phyloP scores from a whole-genome alignment of 2,888 invertebrate species.

The Drosophila ezoana region DNA sequence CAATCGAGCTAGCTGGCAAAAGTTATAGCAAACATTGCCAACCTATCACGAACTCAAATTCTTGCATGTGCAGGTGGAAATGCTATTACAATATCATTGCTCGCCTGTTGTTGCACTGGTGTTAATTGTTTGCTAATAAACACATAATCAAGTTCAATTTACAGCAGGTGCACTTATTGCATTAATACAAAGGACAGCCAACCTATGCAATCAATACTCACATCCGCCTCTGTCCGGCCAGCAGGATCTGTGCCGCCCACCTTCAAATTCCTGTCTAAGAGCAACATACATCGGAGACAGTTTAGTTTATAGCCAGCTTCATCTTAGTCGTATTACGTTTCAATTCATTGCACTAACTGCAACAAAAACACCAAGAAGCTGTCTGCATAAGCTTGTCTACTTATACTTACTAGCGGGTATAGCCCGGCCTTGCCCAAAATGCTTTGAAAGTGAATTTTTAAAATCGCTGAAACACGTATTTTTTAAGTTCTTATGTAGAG shows the following conservation, averaged over 20 bases:
- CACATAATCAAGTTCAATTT: conserved; percentile 73
- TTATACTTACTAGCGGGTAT: too few species aligned
- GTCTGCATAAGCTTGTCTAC: conserved; percentile 32
- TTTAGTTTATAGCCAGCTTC: conserved; percentile 67
- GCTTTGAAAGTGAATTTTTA: too few species aligned
- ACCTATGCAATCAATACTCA: not conserved
- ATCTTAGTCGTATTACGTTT: conserved; percentile 50
- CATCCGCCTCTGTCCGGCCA: conserved; percentile 8
- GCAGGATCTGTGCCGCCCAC: not conserved
- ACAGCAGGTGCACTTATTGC: conserved; percentile 62
- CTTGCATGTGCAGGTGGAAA: not conserved
- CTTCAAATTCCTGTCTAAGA: conserved; percentile 23
- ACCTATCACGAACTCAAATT: conserved; percentile 1
- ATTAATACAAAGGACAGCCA: conserved; percentile 53
- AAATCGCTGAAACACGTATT: too few species aligned
- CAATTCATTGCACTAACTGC: conserved; percentile 30
- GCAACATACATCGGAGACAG: conserved; percentile 55
- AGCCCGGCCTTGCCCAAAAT: too few species aligned
- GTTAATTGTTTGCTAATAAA: conserved; percentile 68
- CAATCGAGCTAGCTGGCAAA: not conserved
- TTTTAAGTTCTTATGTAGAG: too few species aligned
- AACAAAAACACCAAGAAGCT: conserved; percentile 13
- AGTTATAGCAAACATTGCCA: conserved; percentile 9
- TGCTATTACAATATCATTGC: conserved; percentile 12
- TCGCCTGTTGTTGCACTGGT: conserved; percentile 29